Evolutionary conservation across 2,113 vertebrate genomes (phyloP).

Genomic region (Hystrix cristata): DNA sequence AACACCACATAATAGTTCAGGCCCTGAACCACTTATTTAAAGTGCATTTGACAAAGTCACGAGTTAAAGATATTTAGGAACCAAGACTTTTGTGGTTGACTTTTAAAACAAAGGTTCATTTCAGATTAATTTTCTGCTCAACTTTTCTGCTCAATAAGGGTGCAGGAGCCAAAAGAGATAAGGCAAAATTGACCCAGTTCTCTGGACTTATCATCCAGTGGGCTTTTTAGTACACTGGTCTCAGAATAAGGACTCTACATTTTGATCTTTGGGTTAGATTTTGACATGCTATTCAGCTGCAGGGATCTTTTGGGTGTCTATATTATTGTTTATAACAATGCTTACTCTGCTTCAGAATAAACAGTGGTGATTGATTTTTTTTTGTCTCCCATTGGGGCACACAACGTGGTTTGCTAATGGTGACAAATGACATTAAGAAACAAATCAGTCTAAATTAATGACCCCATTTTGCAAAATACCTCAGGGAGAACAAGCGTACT

Average conservation of each 20-base stretch:
- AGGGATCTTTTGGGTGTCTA: background rate
- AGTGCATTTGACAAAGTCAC: background rate
- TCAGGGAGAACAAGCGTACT: constrained; percentile 56
- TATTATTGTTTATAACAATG: constrained; percentile 41
- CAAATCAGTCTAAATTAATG: constrained; percentile 78
- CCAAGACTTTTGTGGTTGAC: background rate
- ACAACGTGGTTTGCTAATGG: constrained; percentile 73
- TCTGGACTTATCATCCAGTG: background rate
- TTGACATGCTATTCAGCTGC: background rate
- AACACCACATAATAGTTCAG: background rate
- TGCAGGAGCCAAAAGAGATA: background rate
- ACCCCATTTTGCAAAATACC: constrained; percentile 64
- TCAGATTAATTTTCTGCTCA: constrained; percentile 16
- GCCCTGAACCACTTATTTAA: background rate
- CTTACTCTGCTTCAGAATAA: constrained; percentile 30
- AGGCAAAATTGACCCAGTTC: background rate
- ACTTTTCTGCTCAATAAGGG: background rate
- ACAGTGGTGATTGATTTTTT: constrained; percentile 59
- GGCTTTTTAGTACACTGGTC: background rate
- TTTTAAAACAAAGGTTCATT: background rate
- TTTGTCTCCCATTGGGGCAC: background rate
- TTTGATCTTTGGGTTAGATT: constrained; percentile 20
- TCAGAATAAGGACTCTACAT: background rate
- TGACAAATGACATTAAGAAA: constrained; percentile 77
- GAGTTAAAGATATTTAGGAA: constrained; percentile 4